These are phyloP conservation scores for Synanthedon andrenaeformis DNA, from an alignment of 2,888 invertebrate species.

Conservation along the genomic window DNA sequence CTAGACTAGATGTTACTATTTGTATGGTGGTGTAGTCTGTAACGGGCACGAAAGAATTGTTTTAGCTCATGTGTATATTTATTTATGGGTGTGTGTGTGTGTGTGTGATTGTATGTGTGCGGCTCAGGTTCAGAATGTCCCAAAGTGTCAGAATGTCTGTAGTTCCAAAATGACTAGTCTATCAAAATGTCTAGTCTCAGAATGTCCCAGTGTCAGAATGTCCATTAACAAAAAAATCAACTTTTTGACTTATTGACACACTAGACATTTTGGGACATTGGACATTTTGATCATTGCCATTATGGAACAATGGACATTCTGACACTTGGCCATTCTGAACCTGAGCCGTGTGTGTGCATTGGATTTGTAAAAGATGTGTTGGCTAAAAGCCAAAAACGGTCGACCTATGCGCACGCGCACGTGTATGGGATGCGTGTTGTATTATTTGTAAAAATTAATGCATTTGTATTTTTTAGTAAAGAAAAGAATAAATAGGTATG, in stretches of 20 bases:
- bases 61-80: slow-evolving; percentile 59
- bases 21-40: slow-evolving; percentile 18
- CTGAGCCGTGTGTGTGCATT: background rate
- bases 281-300: no score
- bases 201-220: no score
- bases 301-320: no score
- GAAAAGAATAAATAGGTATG: slow-evolving; percentile 28
- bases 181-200: no score
- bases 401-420: slow-evolving; percentile 28
- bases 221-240: no score
- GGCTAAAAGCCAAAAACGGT: slow-evolving; percentile 19
- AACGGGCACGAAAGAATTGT: slow-evolving; percentile 23
- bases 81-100: slow-evolving; percentile 32
- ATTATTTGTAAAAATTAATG: slow-evolving; percentile 47
- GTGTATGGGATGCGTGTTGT: slow-evolving; percentile 12
- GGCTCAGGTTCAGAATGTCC: no score
- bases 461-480: slow-evolving; percentile 55
- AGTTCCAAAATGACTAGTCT: no score
- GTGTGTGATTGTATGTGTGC: slow-evolving; percentile 10
- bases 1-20: slow-evolving; percentile 9
- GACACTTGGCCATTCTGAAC: no score
- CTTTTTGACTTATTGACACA: no score
- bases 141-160: no score
- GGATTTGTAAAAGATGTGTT: slow-evolving; percentile 1
- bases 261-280: no score